Evolutionary conservation across 2,888 invertebrate genomes (phyloP), one percentile per base, ranked within the genome.

Genomic region (Tiphia femorata): DNA sequence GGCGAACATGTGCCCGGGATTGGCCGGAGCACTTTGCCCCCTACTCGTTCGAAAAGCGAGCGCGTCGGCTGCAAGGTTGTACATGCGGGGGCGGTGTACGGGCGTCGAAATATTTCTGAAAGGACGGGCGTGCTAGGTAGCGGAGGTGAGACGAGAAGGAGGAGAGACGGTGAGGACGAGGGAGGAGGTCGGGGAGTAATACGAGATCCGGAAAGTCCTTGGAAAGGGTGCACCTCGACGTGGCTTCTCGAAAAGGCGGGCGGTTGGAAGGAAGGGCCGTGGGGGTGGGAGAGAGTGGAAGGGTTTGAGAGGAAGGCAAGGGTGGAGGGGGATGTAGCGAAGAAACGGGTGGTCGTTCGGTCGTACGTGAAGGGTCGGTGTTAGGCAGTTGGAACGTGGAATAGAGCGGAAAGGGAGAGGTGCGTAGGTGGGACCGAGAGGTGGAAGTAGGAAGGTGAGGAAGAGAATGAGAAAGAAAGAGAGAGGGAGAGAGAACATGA

Each of bases 361-460:
- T 64, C 63, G 67, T 70, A 70, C 70, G 68, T 49, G 65, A 69
- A 69, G 72, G 72, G 59, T 72, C 67, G 72, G 72, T 58, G 64
- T 72, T 72, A 72, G 70, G 70, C 72, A 72, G 72, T 69, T 59
- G 61, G 64, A 66, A 69, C 67, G 66, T 60, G 67, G 67, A 52
- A 66, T 58, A 62, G 58, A 19, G 57, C 43, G 51, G 42, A 35
- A 20, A 23, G 14, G 37, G 29, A 35, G 14, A 19, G 41, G 33
- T 44, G 43, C 14, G 40, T 17, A 25, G 49, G 33, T 43, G 43
- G 17, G 23, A 16, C 20, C 44, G 43, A 54, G 41, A n/a, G 20
- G 21, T 12, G 38, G 3, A 10, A 17, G 47, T 17, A 40, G 19
- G 12, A 25, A 23, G 25, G 3, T 8, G n/a, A 23, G 5, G 21